Conservation (phyloP, 2,113 vertebrate species). For the Hypomesus transpacificus region DNA sequence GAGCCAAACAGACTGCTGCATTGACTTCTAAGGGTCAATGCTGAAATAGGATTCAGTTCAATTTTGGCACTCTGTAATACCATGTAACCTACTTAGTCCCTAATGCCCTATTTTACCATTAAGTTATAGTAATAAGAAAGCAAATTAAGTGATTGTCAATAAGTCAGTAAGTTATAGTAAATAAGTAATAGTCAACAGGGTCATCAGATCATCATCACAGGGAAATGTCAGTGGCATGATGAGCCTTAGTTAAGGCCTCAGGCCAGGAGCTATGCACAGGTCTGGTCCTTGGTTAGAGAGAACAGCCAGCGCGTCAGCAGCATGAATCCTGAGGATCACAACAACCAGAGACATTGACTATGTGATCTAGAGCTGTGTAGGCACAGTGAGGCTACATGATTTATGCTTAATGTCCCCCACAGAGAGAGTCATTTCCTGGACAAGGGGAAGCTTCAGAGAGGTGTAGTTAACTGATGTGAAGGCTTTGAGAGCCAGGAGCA, state of each 20-base stretch:
- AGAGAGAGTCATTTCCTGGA: conserved; percentile 50
- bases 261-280: too few species aligned
- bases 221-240: too few species aligned
- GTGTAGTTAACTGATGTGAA: not conserved
- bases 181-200: too few species aligned
- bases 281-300: not conserved
- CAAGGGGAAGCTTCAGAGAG: conserved; percentile 39
- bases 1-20: conserved; percentile 55
- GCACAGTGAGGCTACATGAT: conserved; percentile 1
- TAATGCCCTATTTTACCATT: too few species aligned
- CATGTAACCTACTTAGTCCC: too few species aligned
- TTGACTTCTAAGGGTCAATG: conserved; percentile 50
- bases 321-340: conserved; percentile 29
- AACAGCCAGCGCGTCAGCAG: conserved; percentile 12
- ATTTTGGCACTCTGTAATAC: too few species aligned
- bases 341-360: conserved; percentile 29
- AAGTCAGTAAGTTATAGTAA: too few species aligned
- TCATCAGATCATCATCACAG: too few species aligned
- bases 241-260: too few species aligned
- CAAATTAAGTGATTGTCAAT: too few species aligned
- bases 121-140: too few species aligned
- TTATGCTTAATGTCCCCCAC: conserved; percentile 42
- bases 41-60: conserved; percentile 13
- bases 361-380: not conserved
- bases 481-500: not conserved